phyloP scores from a whole-genome alignment of 2,888 invertebrate species.

The Gymnoscelis rufifasciata region DNA sequence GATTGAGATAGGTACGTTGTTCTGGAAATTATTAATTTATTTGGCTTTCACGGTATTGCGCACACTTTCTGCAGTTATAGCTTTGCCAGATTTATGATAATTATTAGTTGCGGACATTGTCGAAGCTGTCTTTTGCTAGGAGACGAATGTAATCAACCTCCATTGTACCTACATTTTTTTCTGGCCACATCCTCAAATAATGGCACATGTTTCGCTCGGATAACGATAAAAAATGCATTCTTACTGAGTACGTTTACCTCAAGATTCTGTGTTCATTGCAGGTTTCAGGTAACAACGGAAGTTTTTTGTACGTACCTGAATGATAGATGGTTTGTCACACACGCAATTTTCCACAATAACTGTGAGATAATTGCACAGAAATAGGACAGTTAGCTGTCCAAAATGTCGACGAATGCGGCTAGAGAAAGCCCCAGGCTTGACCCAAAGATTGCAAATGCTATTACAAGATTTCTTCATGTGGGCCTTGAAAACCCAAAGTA shows the following conservation, averaged over 20 bases:
- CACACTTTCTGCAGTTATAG: too few species aligned
- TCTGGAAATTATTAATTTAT: too few species aligned
- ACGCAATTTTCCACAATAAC: conserved; percentile 34
- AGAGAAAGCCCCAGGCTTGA: conserved; percentile 37
- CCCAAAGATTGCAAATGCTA: conserved; percentile 52
- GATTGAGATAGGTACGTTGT: too few species aligned
- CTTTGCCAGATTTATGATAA: not conserved
- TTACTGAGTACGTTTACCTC: conserved; percentile 53
- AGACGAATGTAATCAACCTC: conserved; percentile 37
- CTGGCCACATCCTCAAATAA: conserved; percentile 76
- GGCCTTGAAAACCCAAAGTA: conserved; percentile 76
- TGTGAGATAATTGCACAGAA: conserved; percentile 18
- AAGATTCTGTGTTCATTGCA: conserved; percentile 44
- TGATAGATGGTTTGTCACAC: conserved; percentile 32
- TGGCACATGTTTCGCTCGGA: conserved; percentile 72
- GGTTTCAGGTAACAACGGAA: conserved; percentile 35
- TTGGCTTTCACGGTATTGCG: not conserved
- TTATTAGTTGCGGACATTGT: not conserved
- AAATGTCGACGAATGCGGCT: conserved; percentile 50
- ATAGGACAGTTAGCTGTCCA: conserved; percentile 25
- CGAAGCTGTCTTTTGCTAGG: not conserved
- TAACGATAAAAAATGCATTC: conserved; percentile 62
- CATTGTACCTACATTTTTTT: conserved; percentile 65
- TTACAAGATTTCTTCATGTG: conserved; percentile 73
- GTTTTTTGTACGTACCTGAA: conserved; percentile 33